Conservation (phyloP, 2,888 invertebrate genomes). For the Eilema griseolum region DNA sequence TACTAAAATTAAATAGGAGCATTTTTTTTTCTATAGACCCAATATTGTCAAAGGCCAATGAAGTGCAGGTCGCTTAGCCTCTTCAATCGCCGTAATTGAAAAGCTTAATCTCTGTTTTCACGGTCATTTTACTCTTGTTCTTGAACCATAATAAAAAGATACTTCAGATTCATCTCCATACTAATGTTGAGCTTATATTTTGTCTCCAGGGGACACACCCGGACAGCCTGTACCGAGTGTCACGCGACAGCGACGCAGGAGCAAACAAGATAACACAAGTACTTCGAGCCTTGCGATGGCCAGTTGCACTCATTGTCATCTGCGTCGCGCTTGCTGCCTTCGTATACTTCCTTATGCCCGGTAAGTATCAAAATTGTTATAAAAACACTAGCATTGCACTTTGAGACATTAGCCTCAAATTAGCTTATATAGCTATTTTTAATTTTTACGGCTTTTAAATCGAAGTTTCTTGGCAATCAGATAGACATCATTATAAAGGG, state of each 20-base stretch:
- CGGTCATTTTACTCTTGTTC: background rate
- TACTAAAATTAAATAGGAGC: background rate
- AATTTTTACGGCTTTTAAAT: too few species aligned
- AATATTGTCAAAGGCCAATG: too few species aligned
- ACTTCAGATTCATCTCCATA: background rate
- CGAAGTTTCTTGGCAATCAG: background rate
- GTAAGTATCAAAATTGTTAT: slow-evolving; percentile 58
- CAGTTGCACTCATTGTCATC: slow-evolving; percentile 76
- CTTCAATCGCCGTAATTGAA: background rate
- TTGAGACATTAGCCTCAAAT: background rate
- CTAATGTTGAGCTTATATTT: slow-evolving; percentile 19
- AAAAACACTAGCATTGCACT: background rate
- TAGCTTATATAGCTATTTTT: background rate
- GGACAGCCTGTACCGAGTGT: slow-evolving; percentile 82
- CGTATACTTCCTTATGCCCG: slow-evolving; percentile 85
- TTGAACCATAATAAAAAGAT: background rate
- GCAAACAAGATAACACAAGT: slow-evolving; percentile 64
- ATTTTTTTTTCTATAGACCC: background rate
- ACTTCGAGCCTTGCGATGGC: slow-evolving; percentile 81
- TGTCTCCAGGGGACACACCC: slow-evolving; percentile 82
- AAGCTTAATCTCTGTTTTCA: background rate
- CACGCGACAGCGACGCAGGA: slow-evolving; percentile 58
- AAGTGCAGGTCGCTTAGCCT: background rate
- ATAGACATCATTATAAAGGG: background rate
- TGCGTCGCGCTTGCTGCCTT: slow-evolving; percentile 81